These are phyloP conservation scores for Dicycla oo DNA, from an alignment of 2,888 invertebrate species.

Conservation along the genomic window DNA sequence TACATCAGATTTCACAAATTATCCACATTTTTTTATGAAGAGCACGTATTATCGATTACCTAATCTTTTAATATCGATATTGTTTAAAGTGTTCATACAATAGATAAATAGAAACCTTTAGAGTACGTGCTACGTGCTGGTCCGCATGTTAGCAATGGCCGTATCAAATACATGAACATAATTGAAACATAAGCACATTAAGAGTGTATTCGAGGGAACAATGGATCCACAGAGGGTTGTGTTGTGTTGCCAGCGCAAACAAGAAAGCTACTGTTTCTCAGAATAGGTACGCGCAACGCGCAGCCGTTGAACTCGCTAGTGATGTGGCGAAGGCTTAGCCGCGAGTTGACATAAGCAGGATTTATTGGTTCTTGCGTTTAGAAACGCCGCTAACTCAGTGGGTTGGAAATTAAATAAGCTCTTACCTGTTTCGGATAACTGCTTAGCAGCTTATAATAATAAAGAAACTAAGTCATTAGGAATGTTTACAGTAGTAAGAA, in stretches of 20 bases:
- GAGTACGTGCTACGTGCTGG: constrained; percentile 75
- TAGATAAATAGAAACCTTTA: constrained; percentile 51
- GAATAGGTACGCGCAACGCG: constrained; percentile 72
- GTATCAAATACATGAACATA: constrained; percentile 59
- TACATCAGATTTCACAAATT: constrained; percentile 35
- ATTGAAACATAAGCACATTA: constrained; percentile 70
- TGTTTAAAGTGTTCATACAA: constrained; percentile 43
- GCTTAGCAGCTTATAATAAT: constrained; percentile 34
- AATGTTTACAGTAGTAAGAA: constrained; percentile 25
- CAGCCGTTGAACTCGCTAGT: constrained; percentile 70
- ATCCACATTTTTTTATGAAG: constrained; percentile 39
- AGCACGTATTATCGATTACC: constrained; percentile 38
- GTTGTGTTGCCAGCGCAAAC: constrained; percentile 69
- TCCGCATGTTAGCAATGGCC: constrained; percentile 74
- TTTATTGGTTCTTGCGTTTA: constrained; percentile 48
- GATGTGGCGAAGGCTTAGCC: constrained; percentile 50
- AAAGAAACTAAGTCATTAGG: constrained; percentile 21
- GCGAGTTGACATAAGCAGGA: constrained; percentile 31
- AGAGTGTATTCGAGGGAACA: constrained; percentile 69
- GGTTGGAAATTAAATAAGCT: constrained; percentile 38
- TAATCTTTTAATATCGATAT: constrained; percentile 40
- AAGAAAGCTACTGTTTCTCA: constrained; percentile 84
- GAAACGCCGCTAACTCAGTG: constrained; percentile 38
- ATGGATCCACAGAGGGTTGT: constrained; percentile 74
- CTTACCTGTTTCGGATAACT: constrained; percentile 26